A percentile compares a stretch with the other conserved stretches of the same genome.
phyloP scores from a whole-genome alignment of 92 coral and sea anemone genomes.

The Bergia sp. region DNA sequence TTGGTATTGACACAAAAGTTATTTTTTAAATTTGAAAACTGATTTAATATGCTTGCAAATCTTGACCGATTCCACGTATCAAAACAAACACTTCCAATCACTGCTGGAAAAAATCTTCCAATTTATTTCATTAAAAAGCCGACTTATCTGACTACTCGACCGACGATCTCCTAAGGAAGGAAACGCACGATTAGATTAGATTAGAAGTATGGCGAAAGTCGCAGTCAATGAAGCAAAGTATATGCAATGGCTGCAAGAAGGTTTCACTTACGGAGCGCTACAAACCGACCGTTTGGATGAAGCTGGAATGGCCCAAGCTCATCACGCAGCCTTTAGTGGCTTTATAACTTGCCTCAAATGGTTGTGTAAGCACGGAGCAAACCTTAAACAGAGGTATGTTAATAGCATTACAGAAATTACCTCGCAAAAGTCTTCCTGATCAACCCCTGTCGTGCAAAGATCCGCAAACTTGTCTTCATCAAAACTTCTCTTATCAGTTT shows the following conservation, averaged over 20 bases:
- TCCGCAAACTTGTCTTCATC: not conserved
- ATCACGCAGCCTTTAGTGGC: slow-evolving; percentile 74
- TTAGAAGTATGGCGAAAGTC: slow-evolving; percentile 2
- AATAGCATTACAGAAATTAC: too few species aligned
- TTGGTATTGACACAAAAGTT: slow-evolving; percentile 1
- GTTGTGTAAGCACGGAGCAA: slow-evolving; percentile 83
- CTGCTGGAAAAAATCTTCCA: slow-evolving; percentile 14
- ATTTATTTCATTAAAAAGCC: slow-evolving; percentile 14
- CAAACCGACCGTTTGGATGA: slow-evolving; percentile 68
- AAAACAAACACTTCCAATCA: slow-evolving; percentile 11
- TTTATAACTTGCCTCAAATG: slow-evolving; percentile 77
- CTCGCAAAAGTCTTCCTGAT: too few species aligned
- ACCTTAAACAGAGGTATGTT: slow-evolving; percentile 64
- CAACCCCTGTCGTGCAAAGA: too few species aligned
- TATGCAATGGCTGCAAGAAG: slow-evolving; percentile 77
- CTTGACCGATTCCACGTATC: slow-evolving; percentile 1
- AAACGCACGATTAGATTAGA: not conserved
- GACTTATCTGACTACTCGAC: not conserved
- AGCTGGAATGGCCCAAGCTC: slow-evolving; percentile 73
- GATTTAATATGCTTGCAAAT: slow-evolving; percentile 27
- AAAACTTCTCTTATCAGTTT: not conserved
- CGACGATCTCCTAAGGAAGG: not conserved
- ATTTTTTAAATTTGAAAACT: slow-evolving; percentile 24
- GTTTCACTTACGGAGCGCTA: slow-evolving; percentile 59
- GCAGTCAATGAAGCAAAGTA: slow-evolving; percentile 58